Evolutionary conservation across 2,113 vertebrate genomes (phyloP).

Genomic region (Micromys minutus): DNA sequence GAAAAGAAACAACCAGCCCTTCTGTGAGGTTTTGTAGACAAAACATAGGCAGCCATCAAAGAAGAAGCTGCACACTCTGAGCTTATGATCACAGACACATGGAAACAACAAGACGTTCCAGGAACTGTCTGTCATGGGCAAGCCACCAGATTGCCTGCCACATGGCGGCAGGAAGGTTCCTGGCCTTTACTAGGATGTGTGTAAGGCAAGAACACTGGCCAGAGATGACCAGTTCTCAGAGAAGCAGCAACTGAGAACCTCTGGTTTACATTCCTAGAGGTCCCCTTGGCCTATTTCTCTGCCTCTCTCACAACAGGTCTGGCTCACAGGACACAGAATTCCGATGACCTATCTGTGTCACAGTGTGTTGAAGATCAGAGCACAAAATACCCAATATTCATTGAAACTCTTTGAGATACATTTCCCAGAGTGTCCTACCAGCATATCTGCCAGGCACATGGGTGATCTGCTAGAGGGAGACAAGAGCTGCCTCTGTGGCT

Average conservation of each 20-base stretch:
- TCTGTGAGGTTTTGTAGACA: background rate
- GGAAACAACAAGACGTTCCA: too few relatives aligned
- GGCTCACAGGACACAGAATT: background rate
- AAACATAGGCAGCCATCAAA: background rate
- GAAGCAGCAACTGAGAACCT: background rate
- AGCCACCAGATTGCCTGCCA: background rate
- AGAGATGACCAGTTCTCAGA: background rate
- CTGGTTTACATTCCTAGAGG: background rate
- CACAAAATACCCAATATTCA: background rate
- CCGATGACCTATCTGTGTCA: fast-evolving
- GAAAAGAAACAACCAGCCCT: background rate
- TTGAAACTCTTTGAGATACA: background rate
- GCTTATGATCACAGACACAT: background rate
- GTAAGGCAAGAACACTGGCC: background rate
- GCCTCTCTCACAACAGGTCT: fast-evolving
- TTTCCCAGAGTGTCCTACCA: fast-evolving
- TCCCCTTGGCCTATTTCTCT: fast-evolving
- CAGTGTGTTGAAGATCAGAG: background rate
- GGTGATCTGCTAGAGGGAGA: background rate
- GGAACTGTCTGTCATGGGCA: background rate
- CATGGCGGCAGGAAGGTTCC: fast-evolving
- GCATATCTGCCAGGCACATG: fast-evolving
- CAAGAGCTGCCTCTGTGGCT: too few relatives aligned
- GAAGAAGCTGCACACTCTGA: background rate
- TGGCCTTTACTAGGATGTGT: background rate